A percentile compares a stretch with the other conserved stretches of the same genome.
Evolutionary conservation across 2,888 invertebrate genomes (phyloP).

Genomic region (Cerceris rybyensis): DNA sequence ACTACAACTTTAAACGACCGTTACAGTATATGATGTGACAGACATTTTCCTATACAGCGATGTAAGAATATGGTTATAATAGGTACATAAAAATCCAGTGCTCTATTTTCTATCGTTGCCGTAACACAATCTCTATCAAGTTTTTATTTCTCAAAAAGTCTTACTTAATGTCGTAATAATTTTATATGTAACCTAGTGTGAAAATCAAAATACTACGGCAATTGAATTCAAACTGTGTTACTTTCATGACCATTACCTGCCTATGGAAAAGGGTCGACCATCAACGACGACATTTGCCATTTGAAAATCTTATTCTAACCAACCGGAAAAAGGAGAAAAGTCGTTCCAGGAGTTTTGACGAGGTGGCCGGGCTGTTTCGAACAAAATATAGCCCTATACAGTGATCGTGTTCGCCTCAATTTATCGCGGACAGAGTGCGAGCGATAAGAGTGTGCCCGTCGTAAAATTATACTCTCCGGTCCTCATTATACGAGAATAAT

Average conservation of each 20-base stretch:
- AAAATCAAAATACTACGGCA: no score
- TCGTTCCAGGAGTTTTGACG: background rate
- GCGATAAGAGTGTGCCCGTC: constrained; percentile 56
- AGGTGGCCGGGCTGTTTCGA: background rate
- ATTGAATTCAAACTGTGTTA: background rate
- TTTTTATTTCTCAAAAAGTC: no score
- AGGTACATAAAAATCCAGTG: no score
- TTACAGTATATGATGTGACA: no score
- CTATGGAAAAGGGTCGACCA: background rate
- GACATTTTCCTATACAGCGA: no score
- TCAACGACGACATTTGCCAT: background rate
- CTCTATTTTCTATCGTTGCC: no score
- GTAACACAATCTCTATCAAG: no score
- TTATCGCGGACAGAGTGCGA: constrained; percentile 47
- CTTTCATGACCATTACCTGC: background rate
- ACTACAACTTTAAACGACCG: no score
- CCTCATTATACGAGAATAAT: constrained; percentile 76
- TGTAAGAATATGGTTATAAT: no score
- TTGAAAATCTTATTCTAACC: background rate
- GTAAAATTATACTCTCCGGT: constrained; percentile 70
- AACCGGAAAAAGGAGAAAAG: background rate
- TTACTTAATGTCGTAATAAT: no score
- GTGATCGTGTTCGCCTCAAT: constrained; percentile 53
- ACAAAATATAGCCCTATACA: constrained; percentile 2
- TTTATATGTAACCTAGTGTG: no score